A percentile compares a stretch with the other conserved stretches of the same genome.
Evolutionary conservation across 2,113 vertebrate species (phyloP).

Genomic region (Pandion haliaetus): DNA sequence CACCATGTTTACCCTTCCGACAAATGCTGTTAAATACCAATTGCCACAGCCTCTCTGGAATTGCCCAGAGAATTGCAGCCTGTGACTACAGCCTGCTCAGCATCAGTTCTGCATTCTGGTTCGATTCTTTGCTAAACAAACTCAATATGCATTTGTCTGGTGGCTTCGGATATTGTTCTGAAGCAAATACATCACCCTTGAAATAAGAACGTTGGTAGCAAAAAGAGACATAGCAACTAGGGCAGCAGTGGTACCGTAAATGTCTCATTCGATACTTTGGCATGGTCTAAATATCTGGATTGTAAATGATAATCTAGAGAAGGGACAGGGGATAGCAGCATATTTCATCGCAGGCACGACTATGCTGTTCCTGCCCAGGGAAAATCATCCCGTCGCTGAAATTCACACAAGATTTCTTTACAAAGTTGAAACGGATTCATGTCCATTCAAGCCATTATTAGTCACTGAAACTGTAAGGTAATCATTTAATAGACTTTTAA

Average conservation of each 20-base stretch:
- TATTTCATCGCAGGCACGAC: not conserved
- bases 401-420: not conserved
- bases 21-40: not conserved
- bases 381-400: not conserved
- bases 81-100: not conserved
- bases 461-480: not conserved
- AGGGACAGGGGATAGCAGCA: not conserved
- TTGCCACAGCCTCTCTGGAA: not conserved
- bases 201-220: not conserved
- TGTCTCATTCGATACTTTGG: rapidly evolving
- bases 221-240: not conserved
- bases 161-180: not conserved
- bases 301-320: not conserved
- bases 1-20: not conserved
- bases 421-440: not conserved
- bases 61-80: not conserved
- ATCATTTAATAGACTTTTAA: not conserved
- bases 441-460: not conserved
- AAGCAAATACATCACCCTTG: not conserved
- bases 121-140: not conserved
- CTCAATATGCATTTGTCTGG: not conserved
- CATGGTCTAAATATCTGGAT: not conserved
- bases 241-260: not conserved
- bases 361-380: not conserved
- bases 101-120: not conserved